Evolutionary conservation across 2,113 vertebrate genomes (phyloP).

Genomic region (Erinaceus europaeus): DNA sequence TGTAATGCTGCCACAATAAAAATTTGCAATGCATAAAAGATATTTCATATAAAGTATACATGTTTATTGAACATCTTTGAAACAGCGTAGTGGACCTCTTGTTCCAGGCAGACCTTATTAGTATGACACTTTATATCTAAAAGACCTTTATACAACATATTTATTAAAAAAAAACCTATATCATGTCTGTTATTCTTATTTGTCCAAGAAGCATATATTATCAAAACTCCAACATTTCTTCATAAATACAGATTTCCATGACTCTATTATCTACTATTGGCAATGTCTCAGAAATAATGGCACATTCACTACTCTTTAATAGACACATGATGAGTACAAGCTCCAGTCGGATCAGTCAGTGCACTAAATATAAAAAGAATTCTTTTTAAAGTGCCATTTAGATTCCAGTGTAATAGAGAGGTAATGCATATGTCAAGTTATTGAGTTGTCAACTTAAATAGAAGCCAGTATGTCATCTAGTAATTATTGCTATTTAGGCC

Average conservation of each 20-base stretch:
- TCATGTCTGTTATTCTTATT: background rate
- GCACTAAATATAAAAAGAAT: constrained; percentile 70
- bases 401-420: constrained; percentile 73
- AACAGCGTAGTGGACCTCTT: background rate
- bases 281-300: constrained; percentile 56
- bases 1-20: background rate
- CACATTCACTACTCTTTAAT: constrained; percentile 51
- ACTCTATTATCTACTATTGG: constrained; percentile 44
- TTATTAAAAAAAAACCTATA: background rate
- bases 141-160: background rate
- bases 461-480: constrained; percentile 72
- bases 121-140: background rate
- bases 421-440: constrained; percentile 73
- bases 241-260: constrained; percentile 57
- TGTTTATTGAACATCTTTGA: background rate
- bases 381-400: constrained; percentile 58
- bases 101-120: background rate
- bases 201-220: constrained; percentile 6
- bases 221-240: background rate
- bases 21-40: background rate
- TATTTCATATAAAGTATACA: constrained; percentile 8
- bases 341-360: constrained; percentile 59
- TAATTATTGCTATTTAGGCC: constrained; percentile 72
- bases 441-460: constrained; percentile 79
- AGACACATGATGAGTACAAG: constrained; percentile 36